These are phyloP conservation scores for Heterodera filipjevi DNA, from an alignment of 2,888 invertebrate genomes.

Conservation along the genomic window DNA sequence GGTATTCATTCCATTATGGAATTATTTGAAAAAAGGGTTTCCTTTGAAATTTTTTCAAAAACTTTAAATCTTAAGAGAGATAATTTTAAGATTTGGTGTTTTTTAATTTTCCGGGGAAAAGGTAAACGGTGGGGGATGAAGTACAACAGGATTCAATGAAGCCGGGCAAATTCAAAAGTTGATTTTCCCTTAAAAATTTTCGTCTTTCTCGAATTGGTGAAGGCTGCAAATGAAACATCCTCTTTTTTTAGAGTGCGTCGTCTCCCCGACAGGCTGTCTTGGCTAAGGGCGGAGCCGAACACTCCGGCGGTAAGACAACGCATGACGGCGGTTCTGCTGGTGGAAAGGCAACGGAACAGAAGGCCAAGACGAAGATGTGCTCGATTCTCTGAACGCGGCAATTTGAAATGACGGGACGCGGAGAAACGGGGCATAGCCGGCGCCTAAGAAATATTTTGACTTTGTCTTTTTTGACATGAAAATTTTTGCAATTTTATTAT, in stretches of 20 bases:
- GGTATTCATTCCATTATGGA: too few species aligned
- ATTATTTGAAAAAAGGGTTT: too few species aligned
- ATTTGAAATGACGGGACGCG: not conserved
- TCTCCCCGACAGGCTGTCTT: not conserved
- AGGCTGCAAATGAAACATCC: not conserved
- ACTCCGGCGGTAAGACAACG: not conserved
- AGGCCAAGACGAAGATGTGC: conserved; percentile 19
- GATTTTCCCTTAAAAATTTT: too few species aligned
- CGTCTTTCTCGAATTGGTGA: too few species aligned
- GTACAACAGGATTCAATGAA: too few species aligned
- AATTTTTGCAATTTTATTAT: not conserved
- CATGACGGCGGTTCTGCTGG: too few species aligned
- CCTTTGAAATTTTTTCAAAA: too few species aligned
- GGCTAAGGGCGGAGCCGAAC: not conserved
- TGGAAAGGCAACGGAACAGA: not conserved
- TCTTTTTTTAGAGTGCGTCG: not conserved
- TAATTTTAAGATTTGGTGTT: too few species aligned
- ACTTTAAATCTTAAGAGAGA: too few species aligned
- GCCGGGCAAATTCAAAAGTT: too few species aligned
- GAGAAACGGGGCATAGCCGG: not conserved
- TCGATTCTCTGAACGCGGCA: conserved; percentile 18
- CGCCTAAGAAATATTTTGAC: not conserved
- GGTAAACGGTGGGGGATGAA: too few species aligned
- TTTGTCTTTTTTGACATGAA: not conserved
- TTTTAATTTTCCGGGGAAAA: too few species aligned